These are phyloP conservation scores for Choristoneura fumiferana DNA, from an alignment of 1,140 invertebrate genomes.

Conservation along the genomic window DNA sequence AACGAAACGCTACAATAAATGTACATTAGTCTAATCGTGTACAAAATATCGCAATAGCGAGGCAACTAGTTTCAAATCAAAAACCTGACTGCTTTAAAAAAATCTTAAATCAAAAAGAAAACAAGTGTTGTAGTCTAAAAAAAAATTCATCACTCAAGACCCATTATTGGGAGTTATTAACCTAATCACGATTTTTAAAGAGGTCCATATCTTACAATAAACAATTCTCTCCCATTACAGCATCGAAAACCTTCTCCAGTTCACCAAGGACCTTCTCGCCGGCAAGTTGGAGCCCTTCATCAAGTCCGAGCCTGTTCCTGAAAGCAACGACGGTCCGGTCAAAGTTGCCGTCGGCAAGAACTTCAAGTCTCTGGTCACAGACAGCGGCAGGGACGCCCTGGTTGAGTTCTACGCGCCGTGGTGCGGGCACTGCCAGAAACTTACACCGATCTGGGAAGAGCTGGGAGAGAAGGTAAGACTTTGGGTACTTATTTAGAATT, in stretches of 20 bases:
- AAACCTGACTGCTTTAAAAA: no score
- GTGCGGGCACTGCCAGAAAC: constrained; percentile 99
- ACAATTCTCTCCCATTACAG: constrained; percentile 62
- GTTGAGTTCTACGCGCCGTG: constrained; percentile 99
- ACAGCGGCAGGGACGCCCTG: constrained; percentile 95
- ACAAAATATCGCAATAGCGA: no score
- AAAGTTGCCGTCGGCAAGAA: constrained; percentile 97
- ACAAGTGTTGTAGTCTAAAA: no score
- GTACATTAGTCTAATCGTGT: no score
- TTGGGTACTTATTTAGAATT: constrained; percentile 6
- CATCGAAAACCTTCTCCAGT: constrained; percentile 92
- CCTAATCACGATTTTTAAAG: no score
- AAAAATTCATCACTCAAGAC: no score
- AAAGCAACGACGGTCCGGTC: constrained; percentile 90
- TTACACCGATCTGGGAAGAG: constrained; percentile 96
- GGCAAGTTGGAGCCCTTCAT: constrained; percentile 94
- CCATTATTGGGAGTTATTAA: no score
- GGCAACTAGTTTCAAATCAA: no score
- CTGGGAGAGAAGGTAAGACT: constrained; percentile 89
- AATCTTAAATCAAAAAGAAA: no score
- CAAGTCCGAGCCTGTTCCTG: constrained; percentile 97
- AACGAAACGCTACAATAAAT: no score
- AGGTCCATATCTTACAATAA: no score
- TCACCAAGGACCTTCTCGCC: constrained; percentile 91
- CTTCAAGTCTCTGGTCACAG: constrained; percentile 96